Evolutionary conservation across 64 coral and sea anemone genomes (phyloP), one percentile per base, ranked within the genome.

Genomic region (Anthopleura sola): DNA sequence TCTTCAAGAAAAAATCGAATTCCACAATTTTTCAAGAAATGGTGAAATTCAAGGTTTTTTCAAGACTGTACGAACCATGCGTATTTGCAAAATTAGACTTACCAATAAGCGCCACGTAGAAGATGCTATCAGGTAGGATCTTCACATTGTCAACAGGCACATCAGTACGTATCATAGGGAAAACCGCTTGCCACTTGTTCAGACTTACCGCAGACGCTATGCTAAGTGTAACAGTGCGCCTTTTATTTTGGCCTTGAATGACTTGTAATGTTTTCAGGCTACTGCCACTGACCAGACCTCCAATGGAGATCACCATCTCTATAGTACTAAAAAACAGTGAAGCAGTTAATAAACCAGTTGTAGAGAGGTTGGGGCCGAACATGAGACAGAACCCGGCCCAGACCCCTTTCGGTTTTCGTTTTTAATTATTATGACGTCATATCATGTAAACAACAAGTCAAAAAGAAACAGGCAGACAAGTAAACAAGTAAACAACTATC

Each of bases 181-280:
- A 48, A 13, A 83, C 80, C 80, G 80, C 40, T 54, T 83, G 80
- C 80, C 80, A 83, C 48, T 83, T 83, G 23, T 31, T 29, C 47
- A 83, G 47, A 31, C 28, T 21, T 3, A 83, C 26, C n/a, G 80
- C 54, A 49, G 51, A 49, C 2, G 80, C 32, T 83, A 83, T 20
- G 51, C 80, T 83, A 16, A 83, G 80, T 26, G 80, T 83, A 9
- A 50, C 80, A 16, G 80, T 48, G 16, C 75, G 32, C 6, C 75
- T 77, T 16, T 19, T 21, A 55, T 83, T 23, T 46, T 83, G 80
- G 16, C 44, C 80, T 50, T 48, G 19, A 32, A 83, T 48, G 18
- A 50, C 47, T 83, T 46, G 80, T 13, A 46, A 20, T 31, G 47
- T 83, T 32, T 32, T 83, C 4, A 55, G 80, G 44, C 47, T 55